phyloP scores from a whole-genome alignment of 1,140 invertebrate species.

The Drosophila fuyamai region DNA sequence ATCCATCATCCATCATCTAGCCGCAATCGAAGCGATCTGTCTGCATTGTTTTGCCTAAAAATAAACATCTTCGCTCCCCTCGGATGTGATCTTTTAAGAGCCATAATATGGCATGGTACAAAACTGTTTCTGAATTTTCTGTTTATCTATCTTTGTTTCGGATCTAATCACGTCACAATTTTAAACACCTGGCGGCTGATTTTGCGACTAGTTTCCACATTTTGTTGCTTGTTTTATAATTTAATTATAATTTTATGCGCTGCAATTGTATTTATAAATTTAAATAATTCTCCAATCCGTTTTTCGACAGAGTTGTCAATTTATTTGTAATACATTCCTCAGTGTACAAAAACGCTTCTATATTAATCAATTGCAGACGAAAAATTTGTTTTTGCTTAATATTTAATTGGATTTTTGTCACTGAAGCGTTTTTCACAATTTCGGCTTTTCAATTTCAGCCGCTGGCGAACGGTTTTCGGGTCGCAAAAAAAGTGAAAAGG shows the following conservation, averaged over 20 bases:
- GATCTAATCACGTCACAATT: conserved; percentile 57
- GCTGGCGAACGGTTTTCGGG: background rate
- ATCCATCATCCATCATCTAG: conserved; percentile 62
- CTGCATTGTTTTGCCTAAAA: conserved; percentile 75
- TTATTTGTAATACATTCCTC: background rate
- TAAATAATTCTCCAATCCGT: background rate
- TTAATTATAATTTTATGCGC: conserved; percentile 21
- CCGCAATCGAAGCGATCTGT: conserved; percentile 71
- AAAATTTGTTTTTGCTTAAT: conserved; percentile 1
- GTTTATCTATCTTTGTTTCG: conserved; percentile 28
- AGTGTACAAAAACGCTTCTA: background rate
- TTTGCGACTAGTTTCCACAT: conserved; percentile 30
- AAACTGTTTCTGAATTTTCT: conserved; percentile 32
- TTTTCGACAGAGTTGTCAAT: background rate
- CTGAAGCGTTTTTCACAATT: conserved; percentile 22
- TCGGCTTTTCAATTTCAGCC: background rate
- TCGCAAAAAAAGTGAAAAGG: background rate
- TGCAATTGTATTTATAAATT: conserved; percentile 33
- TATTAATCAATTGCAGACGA: conserved; percentile 18
- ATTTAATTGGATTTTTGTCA: conserved; percentile 50
- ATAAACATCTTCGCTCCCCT: conserved; percentile 53
- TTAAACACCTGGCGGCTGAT: conserved; percentile 62
- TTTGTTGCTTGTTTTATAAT: conserved; percentile 12
- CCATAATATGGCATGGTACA: conserved; percentile 8
- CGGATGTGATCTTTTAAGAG: conserved; percentile 40